Base-by-base conservation (phyloP, 35 echinoderm and acorn worm genomes). In the Ophioderma brevispina region DNA sequence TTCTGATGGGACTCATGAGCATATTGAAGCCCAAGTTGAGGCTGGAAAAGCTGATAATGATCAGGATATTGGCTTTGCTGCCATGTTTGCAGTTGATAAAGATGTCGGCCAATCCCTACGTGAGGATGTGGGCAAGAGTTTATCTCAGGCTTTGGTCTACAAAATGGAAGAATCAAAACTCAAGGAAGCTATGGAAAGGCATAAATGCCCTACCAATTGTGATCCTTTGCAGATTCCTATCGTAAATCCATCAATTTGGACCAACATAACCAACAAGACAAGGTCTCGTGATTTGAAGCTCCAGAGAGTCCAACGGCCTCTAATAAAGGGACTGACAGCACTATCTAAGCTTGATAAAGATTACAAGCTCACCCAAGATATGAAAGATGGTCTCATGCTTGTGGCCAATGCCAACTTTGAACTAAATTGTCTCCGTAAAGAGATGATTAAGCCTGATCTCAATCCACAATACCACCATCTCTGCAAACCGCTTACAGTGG, bases 221-320 rank as follows among this genome's bases (percentile, higher is more conserved):
- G 35, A 76, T 31, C 21, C 21, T 31, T 19, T 88, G 55, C 39
- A 82, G 21, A 38, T 77, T 23, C 91, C 91, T 2, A 88, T 82
- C 35, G 84, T 92, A 38, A 93, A 87, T 38, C 85, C 77, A 3
- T 38, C n/a, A 42, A 88, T 93, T 31, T 88, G 86, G 91, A 79
- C 82, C 21, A 93, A 88, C 81, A 76, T 88, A 5, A 55, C 49
- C 1, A 55, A 35, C 15, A 88, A 46, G 39, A 75, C 86, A 63
- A 31, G 78, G 31, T 76, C 52, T 38, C 35, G n/a, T 35, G 91
- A 93, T 30, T 33, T 93, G 37, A 88, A 87, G 21, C 35, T 87
- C 0, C 86, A 93, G 31, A 93, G 79, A 84, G 18, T 55, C 17
- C 78, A 83, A 32, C 88, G 82, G 36, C 79, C 91, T 52, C 78